Evolutionary conservation across 2,888 invertebrate species (phyloP), one percentile per base, ranked within the genome.

Genomic region (Charanyca ferruginea): DNA sequence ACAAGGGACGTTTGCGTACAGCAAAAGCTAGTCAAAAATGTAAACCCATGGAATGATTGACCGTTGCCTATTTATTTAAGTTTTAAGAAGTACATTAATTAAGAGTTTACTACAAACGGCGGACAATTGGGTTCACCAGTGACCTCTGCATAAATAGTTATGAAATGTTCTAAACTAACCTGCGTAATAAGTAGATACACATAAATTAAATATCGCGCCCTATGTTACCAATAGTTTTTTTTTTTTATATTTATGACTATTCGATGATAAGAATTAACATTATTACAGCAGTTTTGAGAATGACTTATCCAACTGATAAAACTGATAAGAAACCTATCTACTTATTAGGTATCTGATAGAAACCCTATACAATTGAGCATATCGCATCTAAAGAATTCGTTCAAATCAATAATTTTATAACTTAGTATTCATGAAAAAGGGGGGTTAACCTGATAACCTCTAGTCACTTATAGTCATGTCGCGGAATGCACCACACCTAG

Each of bases 321-420:
- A 13, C 0, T 2, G 35, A 35, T 70, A 44, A 23, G 18, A 16
- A 59, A 13, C 4, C 20, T 59, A 70, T 49, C 2, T 42, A 42
- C 22, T 45, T 23, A 23, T 1, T 54, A 38, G 11, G 38, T 38
- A 67, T 44, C n/a, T 44, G 6, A 28, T 45, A 32, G n/a, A 41
- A 58, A 68, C 20, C 48, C 32, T 25, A 28, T 70, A 49, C 42
- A 70, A 44, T 42, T 59, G 70, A 9, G 13, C 48, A 35, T 69
- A 25, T 13, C 41, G 6, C 57, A 28, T 32, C 32, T 67, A 44
- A 41, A 23, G 11, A 68, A 23, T 38, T 48, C n/a, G 23, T 63
- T 45, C 23, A 18, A 35, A 25, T 22, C 2, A 16, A 38, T 38
- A 38, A 38, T 38, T 38, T 38, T 16, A 16, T 38, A 16, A 38